phyloP scores from a whole-genome alignment of 2,888 invertebrate genomes.

The Hemicrepidius hirtus region DNA sequence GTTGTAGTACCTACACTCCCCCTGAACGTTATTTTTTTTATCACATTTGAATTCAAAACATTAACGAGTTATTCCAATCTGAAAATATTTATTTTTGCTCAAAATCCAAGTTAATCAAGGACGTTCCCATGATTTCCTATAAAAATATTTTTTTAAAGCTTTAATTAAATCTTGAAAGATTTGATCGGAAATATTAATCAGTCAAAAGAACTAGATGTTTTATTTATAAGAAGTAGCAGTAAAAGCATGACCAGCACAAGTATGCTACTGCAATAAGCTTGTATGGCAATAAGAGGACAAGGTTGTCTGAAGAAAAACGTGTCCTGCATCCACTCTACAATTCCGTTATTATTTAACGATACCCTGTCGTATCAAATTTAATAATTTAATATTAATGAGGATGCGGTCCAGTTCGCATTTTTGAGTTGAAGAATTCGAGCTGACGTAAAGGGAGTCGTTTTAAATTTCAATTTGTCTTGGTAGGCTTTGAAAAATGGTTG shows the following conservation, averaged over 20 bases:
- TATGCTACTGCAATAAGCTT: slow-evolving; percentile 56
- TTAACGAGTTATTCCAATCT: no score
- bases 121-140: no score
- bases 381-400: slow-evolving; percentile 9
- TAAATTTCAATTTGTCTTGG: slow-evolving; percentile 41
- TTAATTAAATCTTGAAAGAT: no score
- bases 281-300: slow-evolving; percentile 57
- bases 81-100: no score
- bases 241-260: slow-evolving; percentile 24
- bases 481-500: slow-evolving; percentile 33
- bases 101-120: no score
- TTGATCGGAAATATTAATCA: neutral
- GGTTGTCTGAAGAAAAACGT: slow-evolving; percentile 55
- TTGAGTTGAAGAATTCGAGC: neutral
- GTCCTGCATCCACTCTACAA: slow-evolving; percentile 45
- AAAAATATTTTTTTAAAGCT: no score
- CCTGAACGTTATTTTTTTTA: neutral
- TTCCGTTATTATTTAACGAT: slow-evolving; percentile 4
- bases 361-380: neutral
- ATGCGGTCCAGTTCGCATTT: neutral
- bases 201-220: slow-evolving; percentile 10
- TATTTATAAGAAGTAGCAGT: slow-evolving; percentile 48
- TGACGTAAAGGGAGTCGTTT: slow-evolving; percentile 12
- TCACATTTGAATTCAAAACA: no score
- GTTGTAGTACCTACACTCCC: no score